Percentiles rank a stretch among this genome's conserved stretches.
Evolutionary conservation across 1,140 invertebrate genomes (phyloP).

Genomic region (Drusus annulatus): DNA sequence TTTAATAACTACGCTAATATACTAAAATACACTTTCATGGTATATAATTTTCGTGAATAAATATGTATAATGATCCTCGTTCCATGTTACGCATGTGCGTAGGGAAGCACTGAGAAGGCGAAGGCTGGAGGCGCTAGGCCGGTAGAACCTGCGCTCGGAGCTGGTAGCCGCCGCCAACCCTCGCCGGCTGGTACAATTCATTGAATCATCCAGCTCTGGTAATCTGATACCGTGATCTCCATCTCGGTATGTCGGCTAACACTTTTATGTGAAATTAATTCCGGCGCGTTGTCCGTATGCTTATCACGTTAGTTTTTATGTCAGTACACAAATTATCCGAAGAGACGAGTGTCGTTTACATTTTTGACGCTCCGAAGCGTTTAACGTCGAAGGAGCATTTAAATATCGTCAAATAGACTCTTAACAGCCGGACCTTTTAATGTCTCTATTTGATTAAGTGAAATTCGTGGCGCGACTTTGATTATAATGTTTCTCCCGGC

Average conservation of each 20-base stretch:
- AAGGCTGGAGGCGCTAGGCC: no score
- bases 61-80: slow-evolving; percentile 39
- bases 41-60: slow-evolving; percentile 45
- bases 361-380: slow-evolving; percentile 26
- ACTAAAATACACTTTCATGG: slow-evolving; percentile 24
- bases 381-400: slow-evolving; percentile 20
- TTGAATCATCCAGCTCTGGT: slow-evolving; percentile 9
- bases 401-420: slow-evolving; percentile 40
- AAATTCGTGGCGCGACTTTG: slow-evolving; percentile 37
- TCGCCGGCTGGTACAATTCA: background rate
- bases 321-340: slow-evolving; percentile 40
- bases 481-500: slow-evolving; percentile 34
- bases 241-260: slow-evolving; percentile 11
- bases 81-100: background rate
- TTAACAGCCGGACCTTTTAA: slow-evolving; percentile 29
- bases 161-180: background rate
- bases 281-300: slow-evolving; percentile 1
- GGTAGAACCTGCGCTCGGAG: no score
- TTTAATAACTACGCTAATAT: slow-evolving; percentile 41
- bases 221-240: slow-evolving; percentile 30
- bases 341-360: slow-evolving; percentile 8
- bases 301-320: slow-evolving; percentile 27
- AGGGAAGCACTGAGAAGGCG: background rate
- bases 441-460: slow-evolving; percentile 38
- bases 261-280: slow-evolving; percentile 32